Conservation (phyloP, 2,888 invertebrate species). For the Suillia variegata region DNA sequence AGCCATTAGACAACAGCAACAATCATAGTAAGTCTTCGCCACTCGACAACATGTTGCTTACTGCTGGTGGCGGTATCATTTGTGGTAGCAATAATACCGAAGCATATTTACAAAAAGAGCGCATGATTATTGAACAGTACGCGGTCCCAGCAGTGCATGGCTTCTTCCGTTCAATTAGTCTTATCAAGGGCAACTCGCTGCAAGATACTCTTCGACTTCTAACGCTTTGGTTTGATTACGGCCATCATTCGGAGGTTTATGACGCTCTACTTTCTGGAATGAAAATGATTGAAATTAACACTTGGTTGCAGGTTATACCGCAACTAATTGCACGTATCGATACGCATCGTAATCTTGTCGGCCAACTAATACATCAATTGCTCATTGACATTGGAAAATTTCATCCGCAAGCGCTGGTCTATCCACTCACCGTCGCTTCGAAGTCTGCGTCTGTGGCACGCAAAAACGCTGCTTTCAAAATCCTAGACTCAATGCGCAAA, state of each 20-base stretch:
- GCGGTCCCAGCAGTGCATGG: conserved; percentile 95
- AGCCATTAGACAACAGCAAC: conserved; percentile 48
- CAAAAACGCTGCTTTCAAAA: conserved; percentile 90
- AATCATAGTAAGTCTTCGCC: conserved; percentile 33
- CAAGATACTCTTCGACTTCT: conserved; percentile 95
- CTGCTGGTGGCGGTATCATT: conserved; percentile 20
- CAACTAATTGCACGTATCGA: conserved; percentile 98
- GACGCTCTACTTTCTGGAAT: conserved; percentile 93
- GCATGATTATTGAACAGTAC: conserved; percentile 67
- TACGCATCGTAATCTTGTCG: conserved; percentile 85
- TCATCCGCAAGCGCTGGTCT: conserved; percentile 97
- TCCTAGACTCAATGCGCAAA: conserved; percentile 94
- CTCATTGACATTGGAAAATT: conserved; percentile 96
- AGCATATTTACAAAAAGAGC: conserved; percentile 49
- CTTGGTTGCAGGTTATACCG: conserved; percentile 99
- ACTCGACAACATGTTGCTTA: conserved; percentile 13
- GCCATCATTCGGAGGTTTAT: conserved; percentile 90
- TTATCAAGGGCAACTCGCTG: conserved; percentile 89
- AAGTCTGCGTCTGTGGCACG: conserved; percentile 88
- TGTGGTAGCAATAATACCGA: conserved; percentile 15
- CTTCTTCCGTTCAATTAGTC: conserved; percentile 92
- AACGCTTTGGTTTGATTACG: conserved; percentile 98
- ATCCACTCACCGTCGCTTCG: conserved; percentile 95
- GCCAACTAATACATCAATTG: conserved; percentile 88
- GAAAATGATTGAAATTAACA: conserved; percentile 92